Conservation (phyloP, 2,113 vertebrate genomes). For the Acrocephalus kingi region DNA sequence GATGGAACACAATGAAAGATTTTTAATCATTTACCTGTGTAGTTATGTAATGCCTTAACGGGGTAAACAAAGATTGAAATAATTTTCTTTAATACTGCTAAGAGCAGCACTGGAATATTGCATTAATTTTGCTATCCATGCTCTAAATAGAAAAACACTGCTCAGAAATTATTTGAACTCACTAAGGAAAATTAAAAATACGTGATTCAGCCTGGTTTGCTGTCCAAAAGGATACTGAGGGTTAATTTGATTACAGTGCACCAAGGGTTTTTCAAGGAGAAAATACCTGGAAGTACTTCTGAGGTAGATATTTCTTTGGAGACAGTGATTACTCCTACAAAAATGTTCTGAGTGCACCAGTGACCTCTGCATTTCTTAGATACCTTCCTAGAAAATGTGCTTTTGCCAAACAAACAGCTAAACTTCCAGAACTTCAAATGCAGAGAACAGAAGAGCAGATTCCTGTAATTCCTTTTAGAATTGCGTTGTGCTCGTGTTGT, state of each 20-base stretch:
- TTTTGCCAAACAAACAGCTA: not conserved
- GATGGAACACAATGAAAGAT: not conserved
- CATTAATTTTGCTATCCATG: not conserved
- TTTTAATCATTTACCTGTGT: not conserved
- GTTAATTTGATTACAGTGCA: not conserved
- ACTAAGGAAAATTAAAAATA: not conserved
- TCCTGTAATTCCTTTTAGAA: not conserved
- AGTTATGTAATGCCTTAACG: not conserved
- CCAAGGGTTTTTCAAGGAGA: not conserved
- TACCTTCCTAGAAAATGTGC: not conserved
- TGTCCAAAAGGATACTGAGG: not conserved
- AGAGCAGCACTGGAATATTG: not conserved
- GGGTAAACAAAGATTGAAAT: not conserved
- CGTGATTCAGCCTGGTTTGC: not conserved
- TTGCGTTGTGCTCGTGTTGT: fast-evolving
- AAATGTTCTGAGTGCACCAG: not conserved
- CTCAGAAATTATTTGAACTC: not conserved
- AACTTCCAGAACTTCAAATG: not conserved
- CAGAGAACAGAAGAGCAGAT: not conserved
- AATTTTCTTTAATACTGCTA: not conserved
- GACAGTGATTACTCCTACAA: not conserved
- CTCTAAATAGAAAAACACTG: not conserved
- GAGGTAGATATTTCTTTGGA: not conserved
- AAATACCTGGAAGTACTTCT: not conserved
- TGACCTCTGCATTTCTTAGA: not conserved